Conservation (phyloP, 2,797 vertebrate species). For the Lacerta bilineata region DNA sequence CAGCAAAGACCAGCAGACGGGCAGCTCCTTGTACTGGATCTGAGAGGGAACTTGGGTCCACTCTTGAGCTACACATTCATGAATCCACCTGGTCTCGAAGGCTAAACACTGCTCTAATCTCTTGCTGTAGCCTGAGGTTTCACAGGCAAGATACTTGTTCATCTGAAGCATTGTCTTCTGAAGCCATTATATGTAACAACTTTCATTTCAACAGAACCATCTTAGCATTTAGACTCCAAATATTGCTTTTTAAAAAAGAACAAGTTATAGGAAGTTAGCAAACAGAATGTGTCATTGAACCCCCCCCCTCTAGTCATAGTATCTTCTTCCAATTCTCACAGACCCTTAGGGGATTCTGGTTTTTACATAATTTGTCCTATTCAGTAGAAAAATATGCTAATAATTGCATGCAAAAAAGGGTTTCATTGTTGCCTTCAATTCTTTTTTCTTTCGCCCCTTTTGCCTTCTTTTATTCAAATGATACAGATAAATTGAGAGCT, state of each 20-base stretch:
- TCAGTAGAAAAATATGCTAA: constrained; percentile 1
- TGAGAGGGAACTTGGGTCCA: no score
- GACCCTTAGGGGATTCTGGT: not conserved
- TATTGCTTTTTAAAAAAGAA: constrained; percentile 15
- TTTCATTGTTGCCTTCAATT: not conserved
- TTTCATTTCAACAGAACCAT: not conserved
- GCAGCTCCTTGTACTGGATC: no score
- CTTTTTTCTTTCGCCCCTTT: not conserved
- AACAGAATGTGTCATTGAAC: not conserved
- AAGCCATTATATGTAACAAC: not conserved
- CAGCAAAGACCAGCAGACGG: no score
- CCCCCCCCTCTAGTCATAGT: not conserved
- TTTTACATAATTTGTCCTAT: not conserved
- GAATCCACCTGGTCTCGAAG: no score
- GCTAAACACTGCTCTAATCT: not conserved
- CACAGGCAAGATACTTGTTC: not conserved
- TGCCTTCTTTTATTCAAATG: not conserved
- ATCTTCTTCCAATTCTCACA: constrained; percentile 11
- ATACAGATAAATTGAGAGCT: constrained; percentile 13
- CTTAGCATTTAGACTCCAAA: not conserved
- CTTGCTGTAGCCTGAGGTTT: not conserved
- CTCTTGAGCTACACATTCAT: not conserved
- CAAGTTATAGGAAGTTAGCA: not conserved
- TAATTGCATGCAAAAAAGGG: constrained; percentile 3
- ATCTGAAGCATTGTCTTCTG: not conserved